Conservation (phyloP, 2,888 invertebrate genomes). For the Chymomyza amoena region DNA sequence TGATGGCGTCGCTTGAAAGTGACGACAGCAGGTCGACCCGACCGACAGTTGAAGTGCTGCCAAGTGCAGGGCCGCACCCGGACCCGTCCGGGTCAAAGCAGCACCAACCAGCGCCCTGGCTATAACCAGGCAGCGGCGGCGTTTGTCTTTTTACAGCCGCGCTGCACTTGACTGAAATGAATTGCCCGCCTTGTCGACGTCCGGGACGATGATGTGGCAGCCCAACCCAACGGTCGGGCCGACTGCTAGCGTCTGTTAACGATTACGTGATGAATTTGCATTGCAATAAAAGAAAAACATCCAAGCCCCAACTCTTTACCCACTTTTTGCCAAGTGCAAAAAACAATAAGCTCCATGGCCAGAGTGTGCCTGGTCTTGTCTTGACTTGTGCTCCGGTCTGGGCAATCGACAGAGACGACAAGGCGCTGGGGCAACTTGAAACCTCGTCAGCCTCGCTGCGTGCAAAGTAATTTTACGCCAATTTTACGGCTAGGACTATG, state of each 20-base stretch:
- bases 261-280: slow-evolving; percentile 68
- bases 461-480: slow-evolving; percentile 67
- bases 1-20: slow-evolving; percentile 1
- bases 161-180: slow-evolving; percentile 22
- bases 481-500: slow-evolving; percentile 51
- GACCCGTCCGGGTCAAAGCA: slow-evolving; percentile 20
- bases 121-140: background rate
- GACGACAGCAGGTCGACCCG: slow-evolving; percentile 3
- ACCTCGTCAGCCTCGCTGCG: slow-evolving; percentile 32
- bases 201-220: background rate
- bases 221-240: background rate
- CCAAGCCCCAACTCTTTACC: slow-evolving; percentile 12
- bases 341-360: slow-evolving; percentile 49
- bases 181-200: slow-evolving; percentile 3
- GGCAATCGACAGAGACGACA: background rate
- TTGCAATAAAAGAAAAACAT: slow-evolving; percentile 50
- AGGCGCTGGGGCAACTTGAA: background rate
- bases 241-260: slow-evolving; percentile 52
- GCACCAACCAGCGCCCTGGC: background rate
- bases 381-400: background rate
- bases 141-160: slow-evolving; percentile 11
- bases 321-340: slow-evolving; percentile 1
- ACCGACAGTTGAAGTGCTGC: slow-evolving; percentile 32
- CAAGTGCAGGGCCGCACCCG: slow-evolving; percentile 55
- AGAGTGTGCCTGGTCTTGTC: background rate